Conservation (phyloP, 2,888 invertebrate species). For the Andrena trimmerana region DNA sequence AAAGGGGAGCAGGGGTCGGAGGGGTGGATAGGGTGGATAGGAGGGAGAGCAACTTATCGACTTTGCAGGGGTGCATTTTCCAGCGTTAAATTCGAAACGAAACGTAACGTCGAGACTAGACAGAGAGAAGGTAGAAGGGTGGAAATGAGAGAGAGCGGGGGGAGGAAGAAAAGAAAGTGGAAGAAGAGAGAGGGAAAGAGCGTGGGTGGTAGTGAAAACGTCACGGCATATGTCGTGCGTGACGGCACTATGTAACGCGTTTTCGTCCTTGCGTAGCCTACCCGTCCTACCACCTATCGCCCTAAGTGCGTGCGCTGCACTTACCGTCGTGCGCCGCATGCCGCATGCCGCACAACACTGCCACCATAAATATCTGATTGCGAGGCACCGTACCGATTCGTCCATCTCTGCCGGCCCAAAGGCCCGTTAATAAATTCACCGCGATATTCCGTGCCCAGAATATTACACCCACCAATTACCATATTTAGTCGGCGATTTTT, state of each 20-base stretch:
- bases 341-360: not conserved
- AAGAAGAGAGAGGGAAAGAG: not conserved
- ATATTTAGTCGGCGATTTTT: not conserved
- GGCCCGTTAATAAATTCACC: constrained; percentile 22
- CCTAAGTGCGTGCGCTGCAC: constrained; percentile 56
- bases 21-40: not conserved
- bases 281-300: constrained; percentile 23
- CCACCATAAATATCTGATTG: constrained; percentile 73
- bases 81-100: constrained; percentile 54
- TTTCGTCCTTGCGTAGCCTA: constrained; percentile 72
- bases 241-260: constrained; percentile 78
- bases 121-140: constrained; percentile 16
- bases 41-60: constrained; percentile 71
- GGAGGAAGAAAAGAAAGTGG: not conserved
- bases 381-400: constrained; percentile 66
- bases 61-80: constrained; percentile 75
- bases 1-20: not conserved
- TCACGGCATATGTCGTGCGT: constrained; percentile 82
- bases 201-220: constrained; percentile 52
- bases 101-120: constrained; percentile 6
- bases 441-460: not conserved
- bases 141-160: not conserved
- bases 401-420: not conserved
- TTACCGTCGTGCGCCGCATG: constrained; percentile 43
- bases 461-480: constrained; percentile 3